A percentile compares a stretch with the other conserved stretches of the same genome.
Conservation (phyloP, 2,797 vertebrate species). For the Gorsachius magnificus region DNA sequence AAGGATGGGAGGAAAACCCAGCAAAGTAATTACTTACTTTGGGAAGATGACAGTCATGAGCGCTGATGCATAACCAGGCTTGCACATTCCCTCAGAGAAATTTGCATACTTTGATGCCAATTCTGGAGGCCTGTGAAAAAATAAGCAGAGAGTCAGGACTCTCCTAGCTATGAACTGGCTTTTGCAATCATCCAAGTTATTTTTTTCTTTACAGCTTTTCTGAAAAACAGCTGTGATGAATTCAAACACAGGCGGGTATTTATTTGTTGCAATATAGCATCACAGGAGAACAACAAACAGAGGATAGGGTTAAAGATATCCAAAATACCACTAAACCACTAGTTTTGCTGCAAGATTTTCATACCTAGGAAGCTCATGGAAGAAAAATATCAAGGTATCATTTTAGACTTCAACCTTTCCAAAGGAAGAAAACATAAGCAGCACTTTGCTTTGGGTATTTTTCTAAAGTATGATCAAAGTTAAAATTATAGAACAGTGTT, state of each 20-base stretch:
- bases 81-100: constrained; percentile 90
- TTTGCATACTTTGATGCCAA: constrained; percentile 89
- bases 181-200: not conserved
- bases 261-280: not conserved
- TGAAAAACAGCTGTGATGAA: not conserved
- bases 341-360: not conserved
- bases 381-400: not conserved
- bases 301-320: not conserved
- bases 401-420: not conserved
- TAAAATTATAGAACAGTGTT: not conserved
- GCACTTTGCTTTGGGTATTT: not conserved
- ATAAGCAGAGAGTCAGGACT: constrained; percentile 41
- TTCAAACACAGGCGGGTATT: not conserved
- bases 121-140: constrained; percentile 82
- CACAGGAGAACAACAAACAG: not conserved
- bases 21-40: constrained; percentile 80
- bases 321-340: not conserved
- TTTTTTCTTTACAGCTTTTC: not conserved
- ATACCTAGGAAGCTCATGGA: not conserved
- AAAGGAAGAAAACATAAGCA: not conserved
- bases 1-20: not conserved
- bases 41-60: constrained; percentile 93
- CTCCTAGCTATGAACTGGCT: not conserved
- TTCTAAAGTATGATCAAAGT: not conserved
- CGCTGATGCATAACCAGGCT: constrained; percentile 88